Evolutionary conservation across 2,888 invertebrate species (phyloP).

Genomic region (Miltochrista miniata): DNA sequence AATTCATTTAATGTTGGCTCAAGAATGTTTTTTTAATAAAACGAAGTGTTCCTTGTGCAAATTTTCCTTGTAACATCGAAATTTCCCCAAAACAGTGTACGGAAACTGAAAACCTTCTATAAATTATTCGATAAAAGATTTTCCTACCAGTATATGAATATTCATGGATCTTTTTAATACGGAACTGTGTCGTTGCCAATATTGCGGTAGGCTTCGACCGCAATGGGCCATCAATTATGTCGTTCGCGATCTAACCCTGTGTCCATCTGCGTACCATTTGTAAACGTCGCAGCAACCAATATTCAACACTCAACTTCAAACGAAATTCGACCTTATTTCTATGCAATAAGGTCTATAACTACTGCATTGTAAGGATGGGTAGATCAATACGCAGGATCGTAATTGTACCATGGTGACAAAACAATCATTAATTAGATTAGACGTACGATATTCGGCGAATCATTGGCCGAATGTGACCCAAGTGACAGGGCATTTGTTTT

Average conservation of each 20-base stretch:
- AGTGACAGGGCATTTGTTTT: constrained; percentile 59
- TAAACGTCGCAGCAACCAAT: constrained; percentile 61
- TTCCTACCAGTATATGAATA: constrained; percentile 42
- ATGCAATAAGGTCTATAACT: constrained; percentile 25
- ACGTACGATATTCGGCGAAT: constrained; percentile 58
- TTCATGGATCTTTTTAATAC: constrained; percentile 49
- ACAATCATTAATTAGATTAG: constrained; percentile 71
- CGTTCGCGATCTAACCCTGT: constrained; percentile 70
- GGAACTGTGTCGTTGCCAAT: constrained; percentile 48
- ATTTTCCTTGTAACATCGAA: constrained; percentile 5
- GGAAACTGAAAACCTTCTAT: constrained; percentile 6
- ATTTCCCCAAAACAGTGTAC: constrained; percentile 3
- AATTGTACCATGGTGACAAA: constrained; percentile 63
- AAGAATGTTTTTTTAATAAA: constrained; percentile 3
- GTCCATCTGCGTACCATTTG: constrained; percentile 73
- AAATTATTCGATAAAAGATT: constrained; percentile 31
- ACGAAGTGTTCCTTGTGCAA: not conserved
- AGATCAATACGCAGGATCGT: constrained; percentile 50
- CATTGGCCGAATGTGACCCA: constrained; percentile 54
- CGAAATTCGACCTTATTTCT: constrained; percentile 34
- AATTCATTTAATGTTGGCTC: not conserved
- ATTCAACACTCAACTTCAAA: constrained; percentile 31
- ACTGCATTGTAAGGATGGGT: constrained; percentile 20
- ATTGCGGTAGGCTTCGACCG: constrained; percentile 47
- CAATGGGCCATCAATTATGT: constrained; percentile 71